Evolutionary conservation across 2,888 invertebrate species (phyloP).

Genomic region (Sclerodermus sp.): DNA sequence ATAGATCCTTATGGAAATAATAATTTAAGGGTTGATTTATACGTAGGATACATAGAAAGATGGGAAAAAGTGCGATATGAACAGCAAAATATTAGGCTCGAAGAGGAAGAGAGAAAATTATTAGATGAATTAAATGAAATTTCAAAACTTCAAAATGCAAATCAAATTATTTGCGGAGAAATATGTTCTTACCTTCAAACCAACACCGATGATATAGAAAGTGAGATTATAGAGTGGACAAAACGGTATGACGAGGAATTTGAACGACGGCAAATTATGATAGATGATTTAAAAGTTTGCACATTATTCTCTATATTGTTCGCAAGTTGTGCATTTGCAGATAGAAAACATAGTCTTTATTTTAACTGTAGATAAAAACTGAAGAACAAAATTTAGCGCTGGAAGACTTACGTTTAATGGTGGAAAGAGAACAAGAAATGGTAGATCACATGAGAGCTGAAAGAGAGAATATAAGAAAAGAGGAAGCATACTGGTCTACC

Average conservation of each 20-base stretch:
- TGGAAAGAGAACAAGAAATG: slow-evolving; percentile 28
- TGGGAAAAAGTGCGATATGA: slow-evolving; percentile 40
- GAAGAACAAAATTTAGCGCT: slow-evolving; percentile 32
- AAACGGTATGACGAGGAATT: slow-evolving; percentile 35
- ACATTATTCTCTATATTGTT: no score
- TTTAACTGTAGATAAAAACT: slow-evolving; percentile 30
- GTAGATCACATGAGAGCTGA: slow-evolving; percentile 32
- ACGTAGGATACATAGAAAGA: slow-evolving; percentile 34
- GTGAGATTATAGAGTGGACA: slow-evolving; percentile 34
- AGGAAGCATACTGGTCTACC: slow-evolving; percentile 25
- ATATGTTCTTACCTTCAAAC: slow-evolving; percentile 24
- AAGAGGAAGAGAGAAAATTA: slow-evolving; percentile 25
- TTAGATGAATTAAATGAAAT: slow-evolving; percentile 26
- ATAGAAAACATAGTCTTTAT: neutral
- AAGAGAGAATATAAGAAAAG: slow-evolving; percentile 18
- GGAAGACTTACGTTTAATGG: slow-evolving; percentile 21
- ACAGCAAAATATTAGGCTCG: slow-evolving; percentile 29
- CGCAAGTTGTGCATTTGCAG: no score
- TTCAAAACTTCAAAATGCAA: slow-evolving; percentile 13
- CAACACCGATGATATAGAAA: slow-evolving; percentile 30
- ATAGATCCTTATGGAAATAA: neutral
- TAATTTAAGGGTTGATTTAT: neutral
- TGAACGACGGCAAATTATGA: slow-evolving; percentile 31
- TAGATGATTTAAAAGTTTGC: slow-evolving; percentile 34
- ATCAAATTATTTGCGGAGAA: slow-evolving; percentile 32